Evolutionary conservation across 2,113 vertebrate genomes (phyloP).

Genomic region (Podocnemis expansa): DNA sequence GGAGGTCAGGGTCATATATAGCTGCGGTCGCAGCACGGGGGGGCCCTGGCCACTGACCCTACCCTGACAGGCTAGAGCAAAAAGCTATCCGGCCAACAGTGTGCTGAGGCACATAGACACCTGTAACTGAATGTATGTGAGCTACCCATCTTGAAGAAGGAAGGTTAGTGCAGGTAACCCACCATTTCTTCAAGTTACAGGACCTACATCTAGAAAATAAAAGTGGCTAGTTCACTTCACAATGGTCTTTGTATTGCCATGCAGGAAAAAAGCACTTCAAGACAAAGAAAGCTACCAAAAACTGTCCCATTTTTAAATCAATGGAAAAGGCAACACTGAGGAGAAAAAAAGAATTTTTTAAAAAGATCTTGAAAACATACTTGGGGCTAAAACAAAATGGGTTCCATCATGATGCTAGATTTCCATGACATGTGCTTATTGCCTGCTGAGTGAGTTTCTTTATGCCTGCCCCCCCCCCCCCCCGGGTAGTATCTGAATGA

Average conservation of each 20-base stretch:
- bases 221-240: background rate
- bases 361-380: background rate
- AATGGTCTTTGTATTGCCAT: background rate
- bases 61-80: no score
- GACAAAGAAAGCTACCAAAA: background rate
- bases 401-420: background rate
- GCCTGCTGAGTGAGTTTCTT: background rate
- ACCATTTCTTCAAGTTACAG: background rate
- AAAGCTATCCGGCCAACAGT: no score
- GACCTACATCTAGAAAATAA: background rate
- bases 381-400: background rate
- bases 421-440: background rate
- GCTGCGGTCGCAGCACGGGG: no score
- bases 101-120: no score
- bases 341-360: background rate
- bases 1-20: no score
- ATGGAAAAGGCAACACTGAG: background rate
- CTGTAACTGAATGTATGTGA: no score
- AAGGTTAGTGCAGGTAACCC: no score
- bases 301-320: background rate
- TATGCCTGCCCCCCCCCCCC: no score
- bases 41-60: no score
- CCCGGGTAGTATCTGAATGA: background rate
- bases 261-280: background rate
- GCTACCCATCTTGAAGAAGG: no score